Percentiles rank a stretch among this genome's conserved stretches.
These are phyloP conservation scores for Hycleus cichorii DNA, from an alignment of 1,140 invertebrate species.

Conservation along the genomic window DNA sequence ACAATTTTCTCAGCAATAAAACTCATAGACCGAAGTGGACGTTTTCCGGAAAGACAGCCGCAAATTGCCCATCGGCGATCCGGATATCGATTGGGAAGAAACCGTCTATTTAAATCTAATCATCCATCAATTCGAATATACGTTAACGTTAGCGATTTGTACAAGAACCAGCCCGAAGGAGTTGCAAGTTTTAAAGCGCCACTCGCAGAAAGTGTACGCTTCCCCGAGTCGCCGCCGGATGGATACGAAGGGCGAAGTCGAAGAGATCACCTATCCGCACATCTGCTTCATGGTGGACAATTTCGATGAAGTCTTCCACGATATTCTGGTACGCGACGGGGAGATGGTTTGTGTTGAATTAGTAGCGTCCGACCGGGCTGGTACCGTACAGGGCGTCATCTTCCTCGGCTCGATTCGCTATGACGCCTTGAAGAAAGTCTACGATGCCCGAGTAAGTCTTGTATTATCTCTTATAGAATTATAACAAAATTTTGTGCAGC, in stretches of 20 bases:
- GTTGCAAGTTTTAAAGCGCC: constrained; percentile 85
- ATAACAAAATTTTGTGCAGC: constrained; percentile 38
- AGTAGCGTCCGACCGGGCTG: constrained; percentile 80
- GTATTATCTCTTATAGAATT: background rate
- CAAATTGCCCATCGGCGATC: constrained; percentile 90
- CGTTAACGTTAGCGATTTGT: constrained; percentile 92
- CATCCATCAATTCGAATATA: constrained; percentile 98
- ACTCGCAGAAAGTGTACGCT: constrained; percentile 94
- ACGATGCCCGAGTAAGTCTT: constrained; percentile 81
- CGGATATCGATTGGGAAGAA: constrained; percentile 97
- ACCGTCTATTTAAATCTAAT: constrained; percentile 98
- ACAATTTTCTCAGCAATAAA: background rate
- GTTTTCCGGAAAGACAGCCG: constrained; percentile 95
- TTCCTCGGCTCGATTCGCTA: constrained; percentile 96
- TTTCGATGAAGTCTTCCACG: constrained; percentile 97
- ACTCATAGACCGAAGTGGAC: constrained; percentile 78
- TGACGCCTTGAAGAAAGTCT: constrained; percentile 92
- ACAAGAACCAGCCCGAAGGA: constrained; percentile 95
- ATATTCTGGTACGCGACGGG: constrained; percentile 91
- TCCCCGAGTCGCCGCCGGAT: constrained; percentile 92
- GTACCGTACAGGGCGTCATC: constrained; percentile 80
- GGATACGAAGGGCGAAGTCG: constrained; percentile 96
- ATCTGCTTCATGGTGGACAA: constrained; percentile 99
- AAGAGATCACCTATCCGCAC: constrained; percentile 98
- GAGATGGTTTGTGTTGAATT: constrained; percentile 98